Evolutionary conservation across 2,888 invertebrate species (phyloP), one percentile per base, ranked within the genome.

Genomic region (Abrostola tripartita): DNA sequence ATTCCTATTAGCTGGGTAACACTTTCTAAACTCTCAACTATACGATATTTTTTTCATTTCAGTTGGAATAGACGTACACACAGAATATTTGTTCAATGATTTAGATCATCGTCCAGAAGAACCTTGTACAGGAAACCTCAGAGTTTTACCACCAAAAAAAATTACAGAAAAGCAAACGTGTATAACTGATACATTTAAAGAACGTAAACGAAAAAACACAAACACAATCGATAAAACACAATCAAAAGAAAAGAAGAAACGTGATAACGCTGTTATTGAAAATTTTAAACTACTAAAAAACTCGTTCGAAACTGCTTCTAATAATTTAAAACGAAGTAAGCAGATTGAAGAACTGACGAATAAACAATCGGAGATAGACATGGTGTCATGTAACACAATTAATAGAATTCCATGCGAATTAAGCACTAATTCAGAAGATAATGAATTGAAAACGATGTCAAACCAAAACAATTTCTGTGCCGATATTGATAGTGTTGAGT

Each of bases 11-110:
- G 24, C 24, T 24, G 24, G 24, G 4, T 24, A 24, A 1, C 24
- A 24, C 24, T 24, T 2, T 24, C 4, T 2, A 1, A 24, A 24
- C 24, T 24, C 1, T 24, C 24, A 24, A 24, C 24, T 24, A 24
- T 24, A 24, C 4, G 24, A 24, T 24, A 37, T 37, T 35, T 61
- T 53, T 65, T 37, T 36, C 58, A 68, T 93, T 94, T 56, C 84
- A 96, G 96, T 94, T 78, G 96, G 96, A 1, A 89, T 96, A 36
- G 95, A 96, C 77, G 88, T 81, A 5, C 85, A 90, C 24, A 84
- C 86, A 62, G 91, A 92, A 81, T 92, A 89, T 71, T 14, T 81
- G 42, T 92, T 93, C 74, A 85, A 86, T 78, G 81, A 85, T 71
- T 74, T 88, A 74, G 74, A 86, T 51, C 75, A 83, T 36, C 55